Percentiles rank a stretch among this genome's conserved stretches.
Conservation (phyloP, 2,797 vertebrate genomes). For the Spea hammondii region DNA sequence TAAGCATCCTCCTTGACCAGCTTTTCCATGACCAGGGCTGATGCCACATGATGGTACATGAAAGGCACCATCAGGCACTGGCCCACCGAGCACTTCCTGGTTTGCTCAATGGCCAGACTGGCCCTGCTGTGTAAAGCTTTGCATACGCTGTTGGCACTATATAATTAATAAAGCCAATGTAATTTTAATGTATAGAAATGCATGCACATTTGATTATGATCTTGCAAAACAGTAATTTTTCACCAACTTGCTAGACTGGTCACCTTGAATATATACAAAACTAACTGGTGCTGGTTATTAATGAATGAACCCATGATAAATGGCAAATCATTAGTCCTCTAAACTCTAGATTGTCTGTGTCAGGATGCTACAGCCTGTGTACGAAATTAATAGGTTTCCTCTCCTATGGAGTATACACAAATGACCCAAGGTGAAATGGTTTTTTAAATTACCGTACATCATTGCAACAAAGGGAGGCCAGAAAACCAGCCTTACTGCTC, state of each 20-base stretch:
- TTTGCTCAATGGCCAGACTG: no score
- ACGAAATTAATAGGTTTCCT: neutral
- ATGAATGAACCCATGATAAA: neutral
- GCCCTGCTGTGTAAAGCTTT: no score
- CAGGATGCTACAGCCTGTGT: neutral
- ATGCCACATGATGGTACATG: no score
- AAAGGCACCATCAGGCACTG: no score
- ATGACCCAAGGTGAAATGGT: conserved; percentile 19
- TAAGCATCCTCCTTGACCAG: no score
- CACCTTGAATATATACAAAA: neutral
- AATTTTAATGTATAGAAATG: no score
- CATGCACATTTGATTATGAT: no score
- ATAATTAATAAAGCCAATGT: no score
- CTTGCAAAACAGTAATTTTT: neutral
- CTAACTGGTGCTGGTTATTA: neutral
- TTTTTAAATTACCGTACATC: conserved; percentile 25
- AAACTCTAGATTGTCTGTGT: neutral
- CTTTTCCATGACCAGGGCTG: no score
- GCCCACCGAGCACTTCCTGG: no score
- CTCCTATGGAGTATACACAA: neutral
- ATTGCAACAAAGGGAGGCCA: conserved; percentile 18
- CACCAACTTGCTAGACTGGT: neutral
- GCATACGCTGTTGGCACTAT: no score
- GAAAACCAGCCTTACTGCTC: neutral
- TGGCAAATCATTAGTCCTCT: neutral